Evolutionary conservation across 1,140 invertebrate genomes (phyloP), one percentile per base, ranked within the genome.

Genomic region (Formica exsecta): DNA sequence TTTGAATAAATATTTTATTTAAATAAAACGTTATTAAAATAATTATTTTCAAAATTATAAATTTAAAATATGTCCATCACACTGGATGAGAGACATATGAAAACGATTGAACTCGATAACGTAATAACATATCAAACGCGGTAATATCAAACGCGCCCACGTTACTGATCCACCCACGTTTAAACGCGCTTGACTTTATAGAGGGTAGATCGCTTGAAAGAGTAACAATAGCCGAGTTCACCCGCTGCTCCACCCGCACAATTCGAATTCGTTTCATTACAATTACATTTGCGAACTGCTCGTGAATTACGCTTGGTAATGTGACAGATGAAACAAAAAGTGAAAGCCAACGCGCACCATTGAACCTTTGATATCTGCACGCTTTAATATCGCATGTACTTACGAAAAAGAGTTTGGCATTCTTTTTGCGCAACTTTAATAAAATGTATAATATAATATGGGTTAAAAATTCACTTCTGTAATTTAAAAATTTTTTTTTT

Each of bases 231-330:
- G 48, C 25, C 54, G 51, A 19, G 38, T 62, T 79, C 62, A 11
- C n/a, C 22, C 13, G 75, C 57, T 25, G 61, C n/a, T 32, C 38
- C 38, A 11, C 32, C 6, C 62, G 32, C 19, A 68, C 13, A 64
- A 59, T 29, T 68, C n/a, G n/a, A 79, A 68, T 79, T 68, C 62
- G 41, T 79, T 68, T 22, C 62, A 68, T 79, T 79, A 11, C 44
- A 79, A 48, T 66, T 79, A 51, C 76, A 16, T 64, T 76, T 76
- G 59, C 74, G 4, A 41, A 36, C 32, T 16, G 32, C 36, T 16
- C 13, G 59, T 16, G 38, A 76, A 76, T 76, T 64, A 38, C 74
- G 16, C 57, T 44, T 19, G 38, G 25, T 64, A 64, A 64, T 76
- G 19, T 25, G 38, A 59, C 74, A 64, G 74, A 25, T 64, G 59